Conservation (phyloP, 2,797 vertebrate genomes). For the Micropoecilia bifurca region DNA sequence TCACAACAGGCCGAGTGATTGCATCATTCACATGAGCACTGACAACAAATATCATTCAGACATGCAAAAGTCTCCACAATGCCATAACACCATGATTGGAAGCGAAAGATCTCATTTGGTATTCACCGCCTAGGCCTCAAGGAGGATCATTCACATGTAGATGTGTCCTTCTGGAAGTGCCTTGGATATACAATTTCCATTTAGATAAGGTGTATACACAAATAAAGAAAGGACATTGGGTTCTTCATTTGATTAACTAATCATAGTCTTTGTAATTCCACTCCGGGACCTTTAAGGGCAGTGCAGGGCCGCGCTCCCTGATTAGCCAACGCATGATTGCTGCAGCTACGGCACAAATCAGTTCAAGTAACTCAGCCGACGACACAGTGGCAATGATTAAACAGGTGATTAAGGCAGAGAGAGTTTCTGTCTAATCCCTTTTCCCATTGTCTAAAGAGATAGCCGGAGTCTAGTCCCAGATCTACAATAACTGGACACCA, state of each 20-base stretch:
- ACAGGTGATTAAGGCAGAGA: conserved; percentile 69
- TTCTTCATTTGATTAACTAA: conserved; percentile 86
- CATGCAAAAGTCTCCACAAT: conserved; percentile 68
- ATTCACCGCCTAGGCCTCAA: conserved; percentile 60
- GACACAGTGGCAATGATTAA: conserved; percentile 77
- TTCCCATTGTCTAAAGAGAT: conserved; percentile 65
- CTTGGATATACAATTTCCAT: conserved; percentile 78
- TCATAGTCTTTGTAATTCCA: conserved; percentile 85
- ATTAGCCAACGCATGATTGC: conserved; percentile 79
- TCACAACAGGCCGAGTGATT: conserved; percentile 67
- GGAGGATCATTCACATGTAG: conserved; percentile 79
- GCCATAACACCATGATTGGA: conserved; percentile 75
- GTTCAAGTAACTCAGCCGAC: conserved; percentile 73
- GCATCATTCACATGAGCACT: conserved; percentile 67
- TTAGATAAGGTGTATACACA: conserved; percentile 79
- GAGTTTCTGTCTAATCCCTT: conserved; percentile 74
- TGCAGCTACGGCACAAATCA: conserved; percentile 75
- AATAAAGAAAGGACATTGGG: conserved; percentile 78
- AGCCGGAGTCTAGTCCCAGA: conserved; percentile 63
- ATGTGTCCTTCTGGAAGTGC: conserved; percentile 76
- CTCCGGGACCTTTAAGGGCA: conserved; percentile 76
- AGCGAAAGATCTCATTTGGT: conserved; percentile 72
- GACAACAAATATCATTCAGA: conserved; percentile 71
- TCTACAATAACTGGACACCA: conserved; percentile 68
- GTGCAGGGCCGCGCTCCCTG: conserved; percentile 67